Base-by-base conservation (phyloP, 2,888 invertebrate species). In the Torymus auratus region DNA sequence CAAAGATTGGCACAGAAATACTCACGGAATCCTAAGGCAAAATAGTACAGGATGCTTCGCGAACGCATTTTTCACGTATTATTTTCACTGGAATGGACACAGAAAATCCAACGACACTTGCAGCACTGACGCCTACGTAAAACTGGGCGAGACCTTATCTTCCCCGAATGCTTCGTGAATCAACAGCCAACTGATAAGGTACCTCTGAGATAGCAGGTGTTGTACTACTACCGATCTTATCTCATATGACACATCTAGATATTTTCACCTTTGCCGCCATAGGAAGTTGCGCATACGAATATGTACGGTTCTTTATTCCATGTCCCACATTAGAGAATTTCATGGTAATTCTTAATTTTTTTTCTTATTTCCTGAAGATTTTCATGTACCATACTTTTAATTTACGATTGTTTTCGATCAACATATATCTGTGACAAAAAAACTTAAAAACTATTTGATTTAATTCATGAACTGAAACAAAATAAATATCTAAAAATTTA, bases 21-120 rank as follows among this genome's bases (percentile, higher is more conserved):
- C 91, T 90, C 86, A 91, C 91, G 81, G 23, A 90, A 84, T 75
- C 86, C 87, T 50, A 91, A 74, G 53, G 88, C 83, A 50, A 90
- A 70, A 75, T 89, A 90, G 75, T 85, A 87, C 58, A 90, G 56
- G 75, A 88, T 71, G 28, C 80, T 88, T 85, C 85, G 89, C 10
- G 86, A 64, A 61, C 74, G 75, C 86, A 88, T 86, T 84, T 85
- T 87, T 76, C 7, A 50, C 10, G 5, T 50, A 53, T 20, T 58
- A 69, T 67, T 60, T 60, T 75, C 5, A 52, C 20, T 64, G n/a
- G 10, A 50, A 17, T 69, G 12, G 28, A 68, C 52, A 58, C 23
- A 12, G 11, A 15, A 58, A 73, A 52, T 41, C 20, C 13, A 15
- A 58, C 23, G 10, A 56, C n/a, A 53, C 28, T 62, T 60, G 65